These are phyloP conservation scores for Pammene aurita DNA, from an alignment of 2,888 invertebrate genomes.

Conservation along the genomic window DNA sequence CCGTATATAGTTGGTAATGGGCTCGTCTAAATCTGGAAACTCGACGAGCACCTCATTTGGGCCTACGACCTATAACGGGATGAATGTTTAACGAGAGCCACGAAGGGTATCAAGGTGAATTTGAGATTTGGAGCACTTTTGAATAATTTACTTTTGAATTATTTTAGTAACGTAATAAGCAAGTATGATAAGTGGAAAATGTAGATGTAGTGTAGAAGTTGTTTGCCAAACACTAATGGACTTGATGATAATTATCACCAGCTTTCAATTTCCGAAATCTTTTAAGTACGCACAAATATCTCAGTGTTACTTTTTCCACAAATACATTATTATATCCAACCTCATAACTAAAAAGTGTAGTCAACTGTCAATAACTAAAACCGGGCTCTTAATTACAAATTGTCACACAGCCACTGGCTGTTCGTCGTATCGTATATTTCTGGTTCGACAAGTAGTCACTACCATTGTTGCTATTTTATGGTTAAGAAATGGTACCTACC, in stretches of 20 bases:
- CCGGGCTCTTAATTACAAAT: background rate
- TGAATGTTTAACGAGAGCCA: conserved; percentile 30
- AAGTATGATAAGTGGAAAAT: too few relatives aligned
- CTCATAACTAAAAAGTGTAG: too few relatives aligned
- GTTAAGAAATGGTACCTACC: background rate
- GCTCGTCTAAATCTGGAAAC: conserved; percentile 32
- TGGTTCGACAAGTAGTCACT: background rate
- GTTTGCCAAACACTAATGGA: too few relatives aligned
- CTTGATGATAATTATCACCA: too few relatives aligned
- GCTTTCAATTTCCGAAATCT: too few relatives aligned
- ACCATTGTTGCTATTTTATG: background rate
- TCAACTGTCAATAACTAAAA: too few relatives aligned
- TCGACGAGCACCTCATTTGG: conserved; percentile 34
- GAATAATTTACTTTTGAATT: background rate
- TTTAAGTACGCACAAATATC: too few relatives aligned
- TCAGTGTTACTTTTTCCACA: too few relatives aligned
- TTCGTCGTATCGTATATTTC: background rate
- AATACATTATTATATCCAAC: too few relatives aligned
- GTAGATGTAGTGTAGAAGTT: too few relatives aligned
- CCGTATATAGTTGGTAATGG: conserved; percentile 31
- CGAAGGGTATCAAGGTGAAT: conserved; percentile 28
- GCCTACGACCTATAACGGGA: conserved; percentile 35
- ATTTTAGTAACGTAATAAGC: too few relatives aligned
- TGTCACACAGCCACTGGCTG: background rate
- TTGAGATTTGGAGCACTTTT: conserved; percentile 10